These are phyloP conservation scores for Forbesichthys papilliferus DNA, from an alignment of 2,113 vertebrate species.

Conservation along the genomic window DNA sequence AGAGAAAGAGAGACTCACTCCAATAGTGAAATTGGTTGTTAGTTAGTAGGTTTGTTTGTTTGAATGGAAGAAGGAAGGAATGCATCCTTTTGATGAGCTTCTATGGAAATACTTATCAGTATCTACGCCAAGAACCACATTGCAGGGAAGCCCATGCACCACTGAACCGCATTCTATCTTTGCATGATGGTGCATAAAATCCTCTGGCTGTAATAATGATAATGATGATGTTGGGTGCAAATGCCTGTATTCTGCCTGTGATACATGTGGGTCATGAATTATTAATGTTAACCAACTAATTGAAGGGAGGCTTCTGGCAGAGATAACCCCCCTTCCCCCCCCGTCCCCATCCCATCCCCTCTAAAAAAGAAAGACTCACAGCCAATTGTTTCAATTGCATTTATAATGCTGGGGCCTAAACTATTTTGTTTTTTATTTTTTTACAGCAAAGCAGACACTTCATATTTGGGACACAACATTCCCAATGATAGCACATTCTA, in stretches of 20 bases:
- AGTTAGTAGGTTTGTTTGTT: background rate
- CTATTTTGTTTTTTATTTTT: background rate
- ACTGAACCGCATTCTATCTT: constrained; percentile 33
- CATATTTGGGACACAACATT: background rate
- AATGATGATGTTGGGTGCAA: constrained; percentile 47
- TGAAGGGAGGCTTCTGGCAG: constrained; percentile 29
- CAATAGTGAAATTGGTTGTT: background rate
- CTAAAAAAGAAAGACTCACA: constrained; percentile 2
- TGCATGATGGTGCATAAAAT: constrained; percentile 56
- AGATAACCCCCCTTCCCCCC: constrained; percentile 4
- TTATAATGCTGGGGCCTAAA: too few relatives aligned
- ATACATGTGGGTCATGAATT: constrained; percentile 66
- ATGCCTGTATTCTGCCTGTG: constrained; percentile 54
- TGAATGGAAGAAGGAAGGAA: background rate
- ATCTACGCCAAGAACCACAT: constrained; percentile 14
- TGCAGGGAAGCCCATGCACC: constrained; percentile 38
- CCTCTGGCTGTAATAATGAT: constrained; percentile 47
- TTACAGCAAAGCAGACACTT: background rate
- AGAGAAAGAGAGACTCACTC: too few relatives aligned
- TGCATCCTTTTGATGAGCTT: constrained; percentile 26
- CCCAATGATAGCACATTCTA: constrained; percentile 5
- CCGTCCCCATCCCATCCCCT: background rate
- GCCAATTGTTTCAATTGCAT: background rate
- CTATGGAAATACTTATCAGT: constrained; percentile 23
- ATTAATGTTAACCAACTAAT: constrained; percentile 54